Base-by-base conservation (phyloP, 2,797 vertebrate species). In the Characodon lateralis region DNA sequence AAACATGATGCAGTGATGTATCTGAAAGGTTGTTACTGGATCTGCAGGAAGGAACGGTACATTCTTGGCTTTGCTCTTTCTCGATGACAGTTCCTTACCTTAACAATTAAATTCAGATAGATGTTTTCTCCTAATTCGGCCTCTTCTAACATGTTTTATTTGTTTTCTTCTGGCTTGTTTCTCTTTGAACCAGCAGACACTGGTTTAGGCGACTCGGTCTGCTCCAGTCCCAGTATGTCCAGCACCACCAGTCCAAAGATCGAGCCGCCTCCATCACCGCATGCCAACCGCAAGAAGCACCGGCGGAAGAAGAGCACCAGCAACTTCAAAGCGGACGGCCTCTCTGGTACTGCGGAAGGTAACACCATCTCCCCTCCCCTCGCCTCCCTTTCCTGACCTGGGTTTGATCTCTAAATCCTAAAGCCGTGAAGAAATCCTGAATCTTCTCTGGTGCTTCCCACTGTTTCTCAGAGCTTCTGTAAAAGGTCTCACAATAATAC, bases 211-310 rank as follows among this genome's bases (percentile, higher is more conserved):
- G 97, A 99, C 88, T 97, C 97, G 0, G 94, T 97, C 81, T 98
- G 98, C 75, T 99, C 98, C 85, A 99, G 98, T 91, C 98, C 98
- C 72, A 98, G 97, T 70, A 96, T 99, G 89, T 98, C 98, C 91
- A 98, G 97, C 77, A 97, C 97, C 69, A 97, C 97, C 76, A 99
- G 97, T 85, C 98, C 98, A 77, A 99, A 99, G 91, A 96, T 98
- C 70, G 98, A 99, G 80, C 98, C 98, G 0, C 98, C 98, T 14
- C 97, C 98, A 0, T 99, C 98, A 14, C 98, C 98, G 5, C 98
- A 99, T 6, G 97, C 97, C 94, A 99, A 98, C 95, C 96, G 98
- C 84, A 99, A 99, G 95, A 99, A 99, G 79, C 98, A 99, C 91
- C 96, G 97, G 5, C 88, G 98, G 95, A 99, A 99, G 97, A 99